Evolutionary conservation across 2,113 vertebrate species (phyloP).

Genomic region (Peromyscus polionotus): DNA sequence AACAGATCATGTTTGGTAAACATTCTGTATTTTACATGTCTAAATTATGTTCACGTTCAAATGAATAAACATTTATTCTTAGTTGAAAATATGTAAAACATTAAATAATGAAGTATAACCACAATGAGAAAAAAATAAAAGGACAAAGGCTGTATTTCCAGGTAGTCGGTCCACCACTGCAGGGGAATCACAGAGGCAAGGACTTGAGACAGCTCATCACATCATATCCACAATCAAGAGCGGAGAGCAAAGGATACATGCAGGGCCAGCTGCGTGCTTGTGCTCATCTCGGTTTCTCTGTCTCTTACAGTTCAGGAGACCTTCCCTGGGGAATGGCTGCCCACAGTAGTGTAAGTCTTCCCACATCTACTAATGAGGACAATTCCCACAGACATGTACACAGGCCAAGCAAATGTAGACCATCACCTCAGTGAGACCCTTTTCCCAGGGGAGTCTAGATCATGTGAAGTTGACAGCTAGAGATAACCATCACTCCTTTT

Average conservation of each 20-base stretch:
- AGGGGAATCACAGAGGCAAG: neutral
- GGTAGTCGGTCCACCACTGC: too few relatives aligned
- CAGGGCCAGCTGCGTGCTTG: neutral
- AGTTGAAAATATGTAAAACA: neutral
- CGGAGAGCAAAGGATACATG: too few relatives aligned
- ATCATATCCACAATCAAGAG: neutral
- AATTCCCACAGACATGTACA: neutral
- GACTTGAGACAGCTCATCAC: neutral
- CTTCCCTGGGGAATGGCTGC: neutral
- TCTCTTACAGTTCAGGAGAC: neutral
- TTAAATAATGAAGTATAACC: neutral
- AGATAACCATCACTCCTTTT: neutral
- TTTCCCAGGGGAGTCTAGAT: neutral
- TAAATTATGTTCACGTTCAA: neutral
- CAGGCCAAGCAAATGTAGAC: neutral
- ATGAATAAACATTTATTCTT: neutral
- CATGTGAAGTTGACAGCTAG: neutral
- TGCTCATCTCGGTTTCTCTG: too few relatives aligned
- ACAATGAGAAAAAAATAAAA: neutral
- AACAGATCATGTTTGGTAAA: neutral
- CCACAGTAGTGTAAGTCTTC: neutral
- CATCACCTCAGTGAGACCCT: neutral
- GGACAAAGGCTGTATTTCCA: neutral
- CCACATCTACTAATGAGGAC: neutral
- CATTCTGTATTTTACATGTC: neutral